phyloP scores from a whole-genome alignment of 2,888 invertebrate species.

The Drosophila meridionalis region DNA sequence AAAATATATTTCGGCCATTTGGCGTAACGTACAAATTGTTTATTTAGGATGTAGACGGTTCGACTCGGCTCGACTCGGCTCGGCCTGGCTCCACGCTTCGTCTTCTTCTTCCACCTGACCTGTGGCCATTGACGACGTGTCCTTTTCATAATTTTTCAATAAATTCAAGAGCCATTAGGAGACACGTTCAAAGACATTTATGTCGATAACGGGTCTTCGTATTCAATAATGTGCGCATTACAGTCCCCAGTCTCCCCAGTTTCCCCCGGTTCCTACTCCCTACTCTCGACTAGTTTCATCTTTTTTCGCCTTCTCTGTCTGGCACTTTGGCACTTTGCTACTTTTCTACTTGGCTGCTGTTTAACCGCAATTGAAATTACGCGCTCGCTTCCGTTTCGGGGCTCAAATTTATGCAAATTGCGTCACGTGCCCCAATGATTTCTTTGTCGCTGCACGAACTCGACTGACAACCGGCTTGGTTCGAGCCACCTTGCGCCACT shows the following conservation, averaged over 20 bases:
- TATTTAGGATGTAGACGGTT: constrained; percentile 56
- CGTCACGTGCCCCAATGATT: constrained; percentile 82
- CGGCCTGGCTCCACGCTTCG: neutral
- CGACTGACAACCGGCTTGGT: constrained; percentile 31
- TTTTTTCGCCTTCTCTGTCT: neutral
- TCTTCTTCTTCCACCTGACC: constrained; percentile 30
- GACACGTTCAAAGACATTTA: constrained; percentile 44
- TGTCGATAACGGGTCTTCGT: constrained; percentile 66
- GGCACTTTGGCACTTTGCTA: constrained; percentile 46
- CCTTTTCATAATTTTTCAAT: constrained; percentile 73
- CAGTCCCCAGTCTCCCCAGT: constrained; percentile 38
- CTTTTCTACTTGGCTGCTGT: constrained; percentile 79
- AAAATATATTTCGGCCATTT: constrained; percentile 60
- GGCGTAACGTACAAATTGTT: constrained; percentile 63
- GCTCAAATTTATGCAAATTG: constrained; percentile 83
- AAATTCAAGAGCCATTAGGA: constrained; percentile 62
- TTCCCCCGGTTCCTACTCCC: neutral
- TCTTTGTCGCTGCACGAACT: constrained; percentile 67
- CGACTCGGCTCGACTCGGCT: no score
- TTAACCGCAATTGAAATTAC: constrained; percentile 81
- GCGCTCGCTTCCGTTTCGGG: constrained; percentile 72
- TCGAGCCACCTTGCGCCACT: constrained; percentile 48
- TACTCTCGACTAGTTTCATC: constrained; percentile 34
- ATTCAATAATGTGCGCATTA: constrained; percentile 72
- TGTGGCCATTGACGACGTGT: constrained; percentile 25